Evolutionary conservation across 1,140 invertebrate genomes (phyloP).

Genomic region (Drosophila erecta): DNA sequence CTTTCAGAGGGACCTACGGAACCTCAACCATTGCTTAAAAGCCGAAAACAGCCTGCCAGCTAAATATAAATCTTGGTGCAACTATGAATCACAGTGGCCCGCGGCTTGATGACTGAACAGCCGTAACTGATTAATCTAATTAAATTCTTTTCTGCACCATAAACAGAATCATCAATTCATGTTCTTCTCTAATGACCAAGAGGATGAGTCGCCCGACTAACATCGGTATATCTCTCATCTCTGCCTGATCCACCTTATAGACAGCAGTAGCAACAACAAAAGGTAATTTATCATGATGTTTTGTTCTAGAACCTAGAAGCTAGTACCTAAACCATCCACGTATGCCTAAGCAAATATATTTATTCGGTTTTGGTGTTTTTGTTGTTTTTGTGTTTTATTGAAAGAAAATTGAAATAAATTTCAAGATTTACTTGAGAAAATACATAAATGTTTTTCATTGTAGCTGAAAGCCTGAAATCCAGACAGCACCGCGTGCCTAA

Average conservation of each 20-base stretch:
- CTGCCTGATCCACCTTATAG: constrained; percentile 47
- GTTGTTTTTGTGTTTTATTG: constrained; percentile 52
- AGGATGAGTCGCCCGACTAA: constrained; percentile 25
- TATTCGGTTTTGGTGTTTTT: constrained; percentile 35
- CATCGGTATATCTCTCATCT: constrained; percentile 29
- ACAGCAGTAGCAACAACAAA: constrained; percentile 33
- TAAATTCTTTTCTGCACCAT: constrained; percentile 80
- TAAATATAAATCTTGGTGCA: constrained; percentile 40
- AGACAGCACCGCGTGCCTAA: constrained; percentile 56
- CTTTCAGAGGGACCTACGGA: constrained; percentile 20
- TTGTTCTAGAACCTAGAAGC: constrained; percentile 52
- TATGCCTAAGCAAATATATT: constrained; percentile 30
- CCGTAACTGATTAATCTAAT: constrained; percentile 81
- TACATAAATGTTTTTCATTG: constrained; percentile 70
- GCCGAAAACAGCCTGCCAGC: constrained; percentile 30
- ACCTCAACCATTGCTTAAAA: constrained; percentile 32
- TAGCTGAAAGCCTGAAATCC: constrained; percentile 57
- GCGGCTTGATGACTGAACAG: constrained; percentile 60
- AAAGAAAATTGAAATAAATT: constrained; percentile 78
- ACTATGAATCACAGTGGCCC: constrained; percentile 52
- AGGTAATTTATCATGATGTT: constrained; percentile 76
- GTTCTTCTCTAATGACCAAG: constrained; percentile 59
- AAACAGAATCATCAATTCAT: constrained; percentile 75
- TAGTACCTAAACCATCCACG: neutral
- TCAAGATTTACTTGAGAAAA: constrained; percentile 72